These are phyloP conservation scores for Ostrea edulis DNA, from an alignment of 1,140 invertebrate species.

Conservation along the genomic window DNA sequence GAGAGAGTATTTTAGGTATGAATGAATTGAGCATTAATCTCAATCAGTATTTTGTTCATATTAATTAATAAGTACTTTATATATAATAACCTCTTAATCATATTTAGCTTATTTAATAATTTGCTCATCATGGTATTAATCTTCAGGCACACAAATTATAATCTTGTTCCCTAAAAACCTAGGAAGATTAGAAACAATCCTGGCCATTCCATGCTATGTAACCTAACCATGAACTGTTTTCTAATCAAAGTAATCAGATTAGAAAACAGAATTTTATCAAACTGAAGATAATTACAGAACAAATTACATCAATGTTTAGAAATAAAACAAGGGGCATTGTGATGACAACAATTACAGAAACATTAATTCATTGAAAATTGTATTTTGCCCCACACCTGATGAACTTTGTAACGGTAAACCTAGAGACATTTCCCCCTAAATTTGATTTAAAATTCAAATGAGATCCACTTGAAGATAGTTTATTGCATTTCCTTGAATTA, in stretches of 20 bases:
- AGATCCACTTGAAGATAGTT: constrained; percentile 3
- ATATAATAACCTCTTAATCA: too few relatives aligned
- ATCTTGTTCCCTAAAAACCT: background rate
- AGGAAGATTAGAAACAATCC: constrained; percentile 4
- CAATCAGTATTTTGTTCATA: too few relatives aligned
- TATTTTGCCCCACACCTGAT: background rate
- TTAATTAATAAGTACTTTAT: too few relatives aligned
- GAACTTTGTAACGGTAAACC: background rate
- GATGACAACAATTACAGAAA: background rate
- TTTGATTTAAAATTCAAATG: constrained; percentile 5
- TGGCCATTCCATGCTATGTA: background rate
- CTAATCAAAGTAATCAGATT: constrained; percentile 34
- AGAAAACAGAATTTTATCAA: background rate
- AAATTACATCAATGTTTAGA: background rate
- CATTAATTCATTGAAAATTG: background rate
- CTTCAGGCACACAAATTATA: background rate
- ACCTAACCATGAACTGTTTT: background rate
- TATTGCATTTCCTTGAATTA: constrained; percentile 34
- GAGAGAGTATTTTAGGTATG: too few relatives aligned
- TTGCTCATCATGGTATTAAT: constrained; percentile 4
- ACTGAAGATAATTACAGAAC: constrained; percentile 16
- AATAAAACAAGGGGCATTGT: background rate
- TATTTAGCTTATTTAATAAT: background rate
- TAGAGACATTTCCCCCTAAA: background rate
- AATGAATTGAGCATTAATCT: too few relatives aligned